These are phyloP conservation scores for Capromys pilorides DNA, from an alignment of 2,797 vertebrate genomes.

Conservation along the genomic window DNA sequence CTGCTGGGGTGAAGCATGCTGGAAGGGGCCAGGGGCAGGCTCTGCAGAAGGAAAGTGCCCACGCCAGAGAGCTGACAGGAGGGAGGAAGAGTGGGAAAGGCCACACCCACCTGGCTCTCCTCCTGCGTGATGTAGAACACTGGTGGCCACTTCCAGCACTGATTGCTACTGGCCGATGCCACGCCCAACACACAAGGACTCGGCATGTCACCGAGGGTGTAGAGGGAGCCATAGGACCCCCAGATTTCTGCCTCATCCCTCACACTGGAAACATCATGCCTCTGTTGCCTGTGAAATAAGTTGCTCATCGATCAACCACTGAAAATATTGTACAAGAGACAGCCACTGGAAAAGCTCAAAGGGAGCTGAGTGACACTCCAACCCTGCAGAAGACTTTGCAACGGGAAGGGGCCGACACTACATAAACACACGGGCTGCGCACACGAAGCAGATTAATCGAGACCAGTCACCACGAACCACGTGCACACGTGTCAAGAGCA, in stretches of 20 bases:
- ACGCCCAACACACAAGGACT: background rate
- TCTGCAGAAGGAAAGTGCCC: background rate
- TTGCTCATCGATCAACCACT: background rate
- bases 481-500: background rate
- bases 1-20: background rate
- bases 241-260: background rate
- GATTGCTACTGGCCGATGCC: background rate
- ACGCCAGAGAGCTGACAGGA: background rate
- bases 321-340: background rate
- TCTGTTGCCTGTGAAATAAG: background rate
- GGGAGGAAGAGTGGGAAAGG: too few relatives aligned
- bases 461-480: background rate
- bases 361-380: background rate
- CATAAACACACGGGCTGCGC: background rate
- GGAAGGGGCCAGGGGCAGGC: background rate
- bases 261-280: background rate
- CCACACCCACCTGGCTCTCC: too few relatives aligned
- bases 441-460: background rate
- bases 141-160: background rate
- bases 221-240: background rate
- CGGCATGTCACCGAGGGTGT: background rate
- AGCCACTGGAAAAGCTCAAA: background rate
- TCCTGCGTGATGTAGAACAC: background rate
- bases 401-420: background rate
- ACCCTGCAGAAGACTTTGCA: background rate